A percentile compares a stretch with the other conserved stretches of the same genome.
phyloP scores from a whole-genome alignment of 2,888 invertebrate species.

The Campoplex nolae region DNA sequence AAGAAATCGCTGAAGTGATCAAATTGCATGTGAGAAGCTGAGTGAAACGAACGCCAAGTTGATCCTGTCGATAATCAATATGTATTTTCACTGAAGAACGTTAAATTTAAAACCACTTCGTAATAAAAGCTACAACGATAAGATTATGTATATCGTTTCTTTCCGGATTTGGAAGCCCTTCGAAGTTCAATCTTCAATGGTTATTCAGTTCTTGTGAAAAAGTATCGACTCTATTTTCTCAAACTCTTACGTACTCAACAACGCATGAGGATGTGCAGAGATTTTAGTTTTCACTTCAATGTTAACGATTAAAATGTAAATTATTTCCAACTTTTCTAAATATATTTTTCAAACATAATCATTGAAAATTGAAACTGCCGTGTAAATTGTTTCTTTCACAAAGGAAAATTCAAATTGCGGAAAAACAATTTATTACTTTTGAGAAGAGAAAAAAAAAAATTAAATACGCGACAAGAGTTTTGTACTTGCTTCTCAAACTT shows the following conservation, averaged over 20 bases:
- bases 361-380: not conserved
- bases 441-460: not conserved
- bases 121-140: constrained; percentile 10
- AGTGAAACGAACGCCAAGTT: constrained; percentile 32
- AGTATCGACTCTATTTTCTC: not conserved
- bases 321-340: not conserved
- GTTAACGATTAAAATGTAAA: not conserved
- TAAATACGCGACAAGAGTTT: not conserved
- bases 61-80: constrained; percentile 7
- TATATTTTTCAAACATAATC: not conserved
- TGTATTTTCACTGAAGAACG: not conserved
- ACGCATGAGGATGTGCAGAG: not conserved
- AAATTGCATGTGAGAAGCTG: constrained; percentile 45
- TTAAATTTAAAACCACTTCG: constrained; percentile 9
- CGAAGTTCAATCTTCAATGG: not conserved
- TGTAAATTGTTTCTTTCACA: not conserved
- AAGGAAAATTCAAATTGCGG: not conserved
- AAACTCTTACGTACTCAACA: not conserved
- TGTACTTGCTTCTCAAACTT: not conserved
- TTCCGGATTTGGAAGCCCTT: not conserved
- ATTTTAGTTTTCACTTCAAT: not conserved
- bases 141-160: not conserved
- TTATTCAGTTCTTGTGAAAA: not conserved
- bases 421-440: not conserved
- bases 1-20: constrained; percentile 59